These are phyloP conservation scores for Halocynthia aurantium DNA, from an alignment of 23 tunicate genomes.

Conservation along the genomic window DNA sequence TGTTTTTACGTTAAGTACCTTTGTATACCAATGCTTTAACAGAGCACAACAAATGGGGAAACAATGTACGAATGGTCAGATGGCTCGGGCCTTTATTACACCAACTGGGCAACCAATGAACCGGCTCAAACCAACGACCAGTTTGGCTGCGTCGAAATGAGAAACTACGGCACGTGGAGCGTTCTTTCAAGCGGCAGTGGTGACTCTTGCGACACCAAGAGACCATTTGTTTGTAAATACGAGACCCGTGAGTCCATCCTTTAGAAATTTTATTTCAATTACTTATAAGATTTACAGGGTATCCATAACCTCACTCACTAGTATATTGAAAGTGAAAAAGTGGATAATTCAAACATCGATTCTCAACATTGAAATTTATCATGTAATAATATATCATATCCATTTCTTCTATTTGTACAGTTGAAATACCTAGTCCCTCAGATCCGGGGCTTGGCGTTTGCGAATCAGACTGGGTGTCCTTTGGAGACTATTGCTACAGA, in stretches of 20 bases:
- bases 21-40: not conserved
- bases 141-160: slow-evolving; percentile 45
- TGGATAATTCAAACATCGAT: not conserved
- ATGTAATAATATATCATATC: not conserved
- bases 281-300: too few species aligned
- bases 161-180: slow-evolving; percentile 53
- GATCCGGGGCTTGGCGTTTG: slow-evolving; percentile 71
- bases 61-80: slow-evolving; percentile 61
- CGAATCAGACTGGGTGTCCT: slow-evolving; percentile 45
- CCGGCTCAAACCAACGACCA: slow-evolving; percentile 33
- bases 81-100: slow-evolving; percentile 62
- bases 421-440: slow-evolving; percentile 34
- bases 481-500: slow-evolving; percentile 78
- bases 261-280: too few species aligned
- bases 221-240: slow-evolving; percentile 75
- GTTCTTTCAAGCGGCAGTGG: slow-evolving; percentile 10
- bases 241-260: slow-evolving; percentile 56
- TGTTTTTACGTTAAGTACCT: too few species aligned
- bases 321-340: not conserved
- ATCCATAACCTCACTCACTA: too few species aligned
- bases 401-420: slow-evolving; percentile 16
- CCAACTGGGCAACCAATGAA: slow-evolving; percentile 74
- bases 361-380: not conserved
- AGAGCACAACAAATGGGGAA: slow-evolving; percentile 35
- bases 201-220: slow-evolving; percentile 23